Base-by-base conservation (phyloP, 2,797 vertebrate species). In the Prionace glauca region DNA sequence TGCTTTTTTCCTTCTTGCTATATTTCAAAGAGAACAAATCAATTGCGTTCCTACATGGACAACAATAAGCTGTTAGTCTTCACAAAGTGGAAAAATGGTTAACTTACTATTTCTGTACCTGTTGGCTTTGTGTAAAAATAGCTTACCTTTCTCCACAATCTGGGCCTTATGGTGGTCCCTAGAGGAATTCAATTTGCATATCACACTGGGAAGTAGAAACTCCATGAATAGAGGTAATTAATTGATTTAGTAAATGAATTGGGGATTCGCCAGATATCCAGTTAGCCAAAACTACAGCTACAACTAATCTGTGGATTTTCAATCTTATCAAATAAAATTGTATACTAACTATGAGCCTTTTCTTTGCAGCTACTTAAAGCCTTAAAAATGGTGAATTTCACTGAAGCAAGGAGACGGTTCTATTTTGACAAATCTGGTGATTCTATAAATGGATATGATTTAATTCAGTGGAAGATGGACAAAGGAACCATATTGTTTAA, bases 361-460 rank as follows among this genome's bases (percentile, higher is more conserved):
- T 95, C 26, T 72, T 45, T 74, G 16, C 71, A 95, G 93, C 45
- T 95, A n/a, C 93, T 95, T 50, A 45, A 95, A 95, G 71, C 12
- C 56, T 14, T 95, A 20, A 72, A 32, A 60, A 22, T 0, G 45
- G 71, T 95, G 41, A 56, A 77, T 18, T 95, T 95, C 60, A 50
- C 45, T 77, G 93, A 60, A 56, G 71, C 0, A 0, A 14, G 20
- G 16, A n/a, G 16, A 56, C 0, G 2, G 0, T 77, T 95, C 32
- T 60, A 95, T 20, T 95, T 95, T 56, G 93, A 96, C 41, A 72
- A 88, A 22, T 56, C 11, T 95, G 95, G 95, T 22, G 94, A 95
- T 50, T 77, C 95, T 4, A n/a, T 90, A 9, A 96, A 50, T 79
- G 94, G 94, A 72, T 96, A 96, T 90, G 84, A 96, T n/a, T 62